phyloP scores from a whole-genome alignment of 1,140 invertebrate species.

The Zaprionus camerounensis region DNA sequence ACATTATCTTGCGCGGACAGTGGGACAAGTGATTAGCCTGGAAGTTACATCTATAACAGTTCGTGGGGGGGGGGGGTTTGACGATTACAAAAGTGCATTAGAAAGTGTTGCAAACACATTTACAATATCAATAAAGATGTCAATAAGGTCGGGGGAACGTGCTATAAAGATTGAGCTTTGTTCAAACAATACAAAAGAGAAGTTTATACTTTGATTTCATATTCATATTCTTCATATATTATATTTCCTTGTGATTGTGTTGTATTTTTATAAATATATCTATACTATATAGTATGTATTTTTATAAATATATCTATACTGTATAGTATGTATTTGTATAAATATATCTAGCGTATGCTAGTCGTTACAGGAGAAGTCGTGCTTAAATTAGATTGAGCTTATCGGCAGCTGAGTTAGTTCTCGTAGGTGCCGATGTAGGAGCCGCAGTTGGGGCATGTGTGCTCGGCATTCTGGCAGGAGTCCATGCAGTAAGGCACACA shows the following conservation, averaged over 20 bases:
- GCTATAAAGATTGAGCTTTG: neutral
- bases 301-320: neutral
- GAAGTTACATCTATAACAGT: neutral
- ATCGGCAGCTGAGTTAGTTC: conserved; percentile 42
- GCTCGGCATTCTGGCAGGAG: conserved; percentile 87
- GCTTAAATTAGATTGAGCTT: conserved; percentile 12
- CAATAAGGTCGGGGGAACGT: neutral
- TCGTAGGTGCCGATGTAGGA: conserved; percentile 87
- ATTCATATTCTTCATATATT: too few relatives aligned
- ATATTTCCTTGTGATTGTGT: neutral
- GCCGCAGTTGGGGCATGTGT: conserved; percentile 89
- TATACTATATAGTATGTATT: too few relatives aligned
- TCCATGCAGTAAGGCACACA: conserved; percentile 89
- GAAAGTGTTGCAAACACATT: neutral
- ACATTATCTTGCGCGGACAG: conserved; percentile 6
- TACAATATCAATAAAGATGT: neutral
- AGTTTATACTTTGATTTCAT: neutral
- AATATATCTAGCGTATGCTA: conserved; percentile 8
- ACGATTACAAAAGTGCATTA: neutral
- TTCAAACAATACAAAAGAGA: neutral
- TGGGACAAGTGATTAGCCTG: conserved; percentile 5
- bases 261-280: neutral
- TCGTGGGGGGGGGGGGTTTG: neutral
- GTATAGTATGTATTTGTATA: neutral
- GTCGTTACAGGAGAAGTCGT: conserved; percentile 14